Conservation (phyloP, 2,888 invertebrate species). For the Aphidoletes aphidimyza region DNA sequence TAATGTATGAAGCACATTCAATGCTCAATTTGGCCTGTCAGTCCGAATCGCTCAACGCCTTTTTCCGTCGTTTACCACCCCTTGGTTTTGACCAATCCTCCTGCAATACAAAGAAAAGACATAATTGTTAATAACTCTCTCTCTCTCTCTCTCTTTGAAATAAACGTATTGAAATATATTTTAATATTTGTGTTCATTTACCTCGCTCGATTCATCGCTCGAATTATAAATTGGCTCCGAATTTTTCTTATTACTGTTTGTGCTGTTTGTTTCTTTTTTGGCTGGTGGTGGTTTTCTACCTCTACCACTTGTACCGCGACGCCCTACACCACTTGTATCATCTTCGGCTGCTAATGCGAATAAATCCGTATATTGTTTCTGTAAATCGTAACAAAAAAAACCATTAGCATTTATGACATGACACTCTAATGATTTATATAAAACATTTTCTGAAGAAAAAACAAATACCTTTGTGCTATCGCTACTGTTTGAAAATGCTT, state of each 20-base stretch:
- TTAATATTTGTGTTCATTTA: conserved; percentile 63
- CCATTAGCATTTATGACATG: conserved; percentile 57
- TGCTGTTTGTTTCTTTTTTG: conserved; percentile 67
- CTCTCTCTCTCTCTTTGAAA: too few species aligned
- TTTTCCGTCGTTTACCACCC: conserved; percentile 91
- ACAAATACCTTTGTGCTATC: conserved; percentile 79
- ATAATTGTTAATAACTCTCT: too few species aligned
- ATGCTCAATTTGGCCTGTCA: conserved; percentile 69
- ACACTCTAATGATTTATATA: neutral
- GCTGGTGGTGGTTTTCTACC: conserved; percentile 71
- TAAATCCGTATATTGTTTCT: conserved; percentile 89
- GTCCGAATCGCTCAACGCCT: conserved; percentile 92
- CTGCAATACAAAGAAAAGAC: conserved; percentile 71
- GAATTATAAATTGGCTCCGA: conserved; percentile 69
- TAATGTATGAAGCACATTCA: conserved; percentile 25
- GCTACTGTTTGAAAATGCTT: conserved; percentile 86
- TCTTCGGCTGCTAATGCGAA: conserved; percentile 91
- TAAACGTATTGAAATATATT: neutral
- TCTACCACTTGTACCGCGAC: conserved; percentile 72
- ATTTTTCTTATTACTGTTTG: conserved; percentile 66
- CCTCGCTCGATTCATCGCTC: conserved; percentile 85
- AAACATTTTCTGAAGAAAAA: conserved; percentile 43
- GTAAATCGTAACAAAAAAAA: conserved; percentile 60
- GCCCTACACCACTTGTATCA: conserved; percentile 74
- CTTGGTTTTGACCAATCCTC: conserved; percentile 92